Evolutionary conservation across 2,888 invertebrate species (phyloP), one percentile per base, ranked within the genome.

Genomic region (Sturmia bella): DNA sequence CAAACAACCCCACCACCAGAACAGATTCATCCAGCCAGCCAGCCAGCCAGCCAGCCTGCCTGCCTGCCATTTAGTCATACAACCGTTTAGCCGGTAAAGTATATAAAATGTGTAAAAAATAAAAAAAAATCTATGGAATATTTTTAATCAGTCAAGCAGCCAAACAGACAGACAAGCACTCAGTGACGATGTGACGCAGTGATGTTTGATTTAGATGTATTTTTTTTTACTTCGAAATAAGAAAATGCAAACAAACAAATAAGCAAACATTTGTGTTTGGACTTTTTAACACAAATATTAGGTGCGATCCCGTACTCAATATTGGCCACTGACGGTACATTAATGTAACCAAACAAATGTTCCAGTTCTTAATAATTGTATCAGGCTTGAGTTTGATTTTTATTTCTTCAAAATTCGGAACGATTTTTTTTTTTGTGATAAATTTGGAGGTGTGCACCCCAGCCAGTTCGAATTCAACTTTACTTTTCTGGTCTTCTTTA

Each of bases 81-180:
- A 41, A 50, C 57, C 59, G 61, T 61, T 66, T 68, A 68, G 27
- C 66, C 59, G 54, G n/a, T 59, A 59, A 63, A 73, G 43, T 63
- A 12, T 17, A 63, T 27, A 3, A 56, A 15, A 41, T 27, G 15
- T 41, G 54, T 61, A 17, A 32, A 54, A 32, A 61, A 59, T 39
- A 48, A 17, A 32, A 54, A 32, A 61, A 59, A 24, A 48, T 24
- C 69, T 57, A 48, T 68, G 17, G 13, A 37, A 70, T 59, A 27
- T 74, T 74, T 56, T 77, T 74, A 78, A 82, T 82, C 63, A 64
- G 57, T 45, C 74, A 69, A 21, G 56, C 66, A 50, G 64, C 37
- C 63, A 64, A 50, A 63, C 63, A 64, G 69, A 41, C 69, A 70
- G 52, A 21, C 61, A 73, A 43, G 52, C 79, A 64, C 66, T 72